A percentile compares a stretch with the other conserved stretches of the same genome.
Evolutionary conservation across 2,797 vertebrate genomes (phyloP).

Genomic region (Ctenochaetus hawaiiensis): DNA sequence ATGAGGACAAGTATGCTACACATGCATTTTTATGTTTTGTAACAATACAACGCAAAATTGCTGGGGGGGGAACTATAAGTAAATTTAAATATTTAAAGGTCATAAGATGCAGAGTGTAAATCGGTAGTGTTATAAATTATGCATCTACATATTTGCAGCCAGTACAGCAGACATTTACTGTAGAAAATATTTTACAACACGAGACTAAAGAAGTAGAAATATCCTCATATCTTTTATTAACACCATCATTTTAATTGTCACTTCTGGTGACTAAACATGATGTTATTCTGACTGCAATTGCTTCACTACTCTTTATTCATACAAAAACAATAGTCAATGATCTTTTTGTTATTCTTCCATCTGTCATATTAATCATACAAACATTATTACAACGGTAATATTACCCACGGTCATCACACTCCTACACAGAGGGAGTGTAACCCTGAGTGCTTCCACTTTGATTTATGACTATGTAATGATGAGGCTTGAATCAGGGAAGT

Average conservation of each 20-base stretch:
- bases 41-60: slow-evolving; percentile 5
- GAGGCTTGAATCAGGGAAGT: slow-evolving; percentile 23
- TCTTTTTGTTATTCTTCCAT: not conserved
- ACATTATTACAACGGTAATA: slow-evolving; percentile 14
- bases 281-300: not conserved
- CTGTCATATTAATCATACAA: slow-evolving; percentile 16
- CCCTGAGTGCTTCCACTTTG: slow-evolving; percentile 9
- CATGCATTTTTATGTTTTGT: too few relatives aligned
- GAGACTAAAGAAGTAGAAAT: slow-evolving; percentile 7
- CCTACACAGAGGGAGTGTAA: slow-evolving; percentile 18
- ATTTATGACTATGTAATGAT: slow-evolving; percentile 28
- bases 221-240: not conserved
- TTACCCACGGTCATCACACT: slow-evolving; percentile 1
- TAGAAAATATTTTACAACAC: slow-evolving; percentile 1
- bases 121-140: slow-evolving; percentile 30
- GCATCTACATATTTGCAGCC: slow-evolving; percentile 16
- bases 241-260: not conserved
- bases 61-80: not conserved
- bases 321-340: not conserved
- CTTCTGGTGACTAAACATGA: not conserved
- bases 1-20: not conserved
- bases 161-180: not conserved
- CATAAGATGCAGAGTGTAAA: slow-evolving; percentile 23
- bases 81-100: slow-evolving; percentile 33
- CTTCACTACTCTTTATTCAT: not conserved